Evolutionary conservation across 2,888 invertebrate genomes (phyloP), one percentile per base, ranked within the genome.

Genomic region (Cerceris rybyensis): DNA sequence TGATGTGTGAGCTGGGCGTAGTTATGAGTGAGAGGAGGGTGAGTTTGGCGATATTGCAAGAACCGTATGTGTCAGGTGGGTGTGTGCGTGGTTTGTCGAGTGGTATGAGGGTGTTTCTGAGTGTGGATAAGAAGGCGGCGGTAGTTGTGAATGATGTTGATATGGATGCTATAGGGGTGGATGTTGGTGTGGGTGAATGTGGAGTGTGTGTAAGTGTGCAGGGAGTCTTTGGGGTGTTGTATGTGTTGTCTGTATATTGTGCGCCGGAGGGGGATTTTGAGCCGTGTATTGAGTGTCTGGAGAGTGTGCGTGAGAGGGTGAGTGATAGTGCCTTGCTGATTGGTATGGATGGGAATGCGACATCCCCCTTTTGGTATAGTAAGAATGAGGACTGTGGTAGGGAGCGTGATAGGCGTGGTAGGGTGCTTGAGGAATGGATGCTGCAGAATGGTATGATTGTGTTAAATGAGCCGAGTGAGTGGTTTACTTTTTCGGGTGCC

Each of bases 301-400:
- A 60, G 0, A n/a, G 64, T 0, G 73, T 76, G 39, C 1, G 7
- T n/a, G 41, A 28, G 11, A 0, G 6, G 7, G n/a, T 4, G 0
- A 50, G 9, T 1, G 60, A 69, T 0, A 65, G 68, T 0, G 8
- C 49, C 0, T 11, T 83, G 2, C 0, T 87, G 5, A 7, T 83
- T 2, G 82, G 83, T 0, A 79, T 84, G 67, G 84, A 86, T 75
- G 86, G 83, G 11, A 86, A 87, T 66, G 85, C 85, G 0, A 60
- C 77, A 5, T 84, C 84, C 0, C 78, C 72, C 6, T 17, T 86
- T 13, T 87, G 86, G 85, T 70, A 4, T 5, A 69, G 68, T 11
- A 69, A 68, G 52, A 46, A 64, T 1, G 55, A 17, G 0, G 39
- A 42, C 0, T 17, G 65, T 1, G 49, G 59, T 14, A 59, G 54